Conservation (phyloP, 2,113 vertebrate species). For the Phodopus roborovskii region DNA sequence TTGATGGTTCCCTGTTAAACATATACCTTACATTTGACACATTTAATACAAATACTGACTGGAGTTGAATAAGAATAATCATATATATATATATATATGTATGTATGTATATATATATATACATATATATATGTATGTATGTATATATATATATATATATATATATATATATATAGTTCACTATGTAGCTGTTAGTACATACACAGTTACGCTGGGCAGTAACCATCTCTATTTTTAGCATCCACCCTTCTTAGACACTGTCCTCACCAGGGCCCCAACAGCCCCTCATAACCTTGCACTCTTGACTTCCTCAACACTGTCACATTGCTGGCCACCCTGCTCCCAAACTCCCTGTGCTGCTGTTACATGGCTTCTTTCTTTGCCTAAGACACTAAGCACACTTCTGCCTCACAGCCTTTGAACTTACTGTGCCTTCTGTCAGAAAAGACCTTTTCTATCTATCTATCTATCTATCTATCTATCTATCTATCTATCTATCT, state of each 20-base stretch:
- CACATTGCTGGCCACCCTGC: neutral
- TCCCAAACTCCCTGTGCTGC: neutral
- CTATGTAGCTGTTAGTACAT: neutral
- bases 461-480: too few relatives aligned
- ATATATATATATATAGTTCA: neutral
- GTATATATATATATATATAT: neutral
- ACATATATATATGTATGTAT: too few relatives aligned
- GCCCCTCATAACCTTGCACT: neutral
- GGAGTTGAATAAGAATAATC: neutral
- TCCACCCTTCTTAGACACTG: neutral
- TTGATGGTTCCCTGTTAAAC: neutral
- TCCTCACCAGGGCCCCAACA: neutral
- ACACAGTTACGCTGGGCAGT: neutral
- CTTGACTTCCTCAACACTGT: neutral
- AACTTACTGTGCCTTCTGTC: neutral
- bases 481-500: neutral
- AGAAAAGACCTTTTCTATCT: neutral
- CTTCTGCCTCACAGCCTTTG: neutral
- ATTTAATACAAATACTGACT: neutral
- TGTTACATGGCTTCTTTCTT: neutral
- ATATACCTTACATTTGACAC: neutral
- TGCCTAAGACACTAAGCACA: fast-evolving
- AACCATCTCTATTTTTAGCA: neutral
- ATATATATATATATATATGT: neutral
- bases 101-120: too few relatives aligned